Evolutionary conservation across 2,888 invertebrate species (phyloP).

Genomic region (Limnephilus rhombicus): DNA sequence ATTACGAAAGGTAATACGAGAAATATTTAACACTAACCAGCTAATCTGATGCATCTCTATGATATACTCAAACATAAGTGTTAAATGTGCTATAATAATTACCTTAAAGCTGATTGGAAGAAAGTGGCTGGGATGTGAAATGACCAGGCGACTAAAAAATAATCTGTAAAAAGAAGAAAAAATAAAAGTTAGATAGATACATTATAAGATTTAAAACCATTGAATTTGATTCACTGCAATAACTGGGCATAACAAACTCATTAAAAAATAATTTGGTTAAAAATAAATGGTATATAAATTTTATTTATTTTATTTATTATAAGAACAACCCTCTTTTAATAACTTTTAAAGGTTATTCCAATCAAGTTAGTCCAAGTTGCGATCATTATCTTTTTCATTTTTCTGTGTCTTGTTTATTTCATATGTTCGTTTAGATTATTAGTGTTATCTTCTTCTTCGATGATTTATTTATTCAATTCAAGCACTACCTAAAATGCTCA

Average conservation of each 20-base stretch:
- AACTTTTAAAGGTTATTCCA: too few relatives aligned
- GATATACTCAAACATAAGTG: background rate
- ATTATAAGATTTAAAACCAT: background rate
- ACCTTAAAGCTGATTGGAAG: conserved; percentile 16
- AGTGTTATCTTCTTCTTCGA: too few relatives aligned
- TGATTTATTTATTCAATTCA: too few relatives aligned
- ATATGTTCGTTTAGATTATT: too few relatives aligned
- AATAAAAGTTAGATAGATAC: background rate
- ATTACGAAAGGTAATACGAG: background rate
- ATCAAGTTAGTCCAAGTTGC: too few relatives aligned
- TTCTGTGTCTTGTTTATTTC: too few relatives aligned
- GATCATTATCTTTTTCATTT: too few relatives aligned
- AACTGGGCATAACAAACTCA: background rate
- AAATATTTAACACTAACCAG: background rate
- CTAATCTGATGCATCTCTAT: background rate
- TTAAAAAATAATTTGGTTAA: background rate
- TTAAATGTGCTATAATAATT: background rate
- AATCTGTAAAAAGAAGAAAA: background rate
- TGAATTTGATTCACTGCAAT: background rate
- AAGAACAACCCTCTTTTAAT: too few relatives aligned
- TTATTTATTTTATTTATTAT: too few relatives aligned
- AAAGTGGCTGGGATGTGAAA: conserved; percentile 9
- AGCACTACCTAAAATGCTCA: too few relatives aligned
- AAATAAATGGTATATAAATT: too few relatives aligned
- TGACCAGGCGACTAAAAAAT: conserved; percentile 24